phyloP scores from a whole-genome alignment of 2,113 vertebrate species.

The Nycticorax nycticorax region DNA sequence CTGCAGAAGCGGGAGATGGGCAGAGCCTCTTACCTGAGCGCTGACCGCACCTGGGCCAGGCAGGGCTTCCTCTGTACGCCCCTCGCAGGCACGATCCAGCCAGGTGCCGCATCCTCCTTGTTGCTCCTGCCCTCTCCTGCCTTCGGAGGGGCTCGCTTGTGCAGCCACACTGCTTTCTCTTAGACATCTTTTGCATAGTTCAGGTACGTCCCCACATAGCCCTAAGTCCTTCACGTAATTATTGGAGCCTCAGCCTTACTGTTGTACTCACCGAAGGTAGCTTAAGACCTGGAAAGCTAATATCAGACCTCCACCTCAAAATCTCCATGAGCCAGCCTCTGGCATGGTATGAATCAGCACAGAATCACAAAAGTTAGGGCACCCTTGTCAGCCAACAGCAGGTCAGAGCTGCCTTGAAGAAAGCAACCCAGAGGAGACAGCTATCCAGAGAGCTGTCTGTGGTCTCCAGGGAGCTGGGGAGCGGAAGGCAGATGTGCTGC shows the following conservation, averaged over 20 bases:
- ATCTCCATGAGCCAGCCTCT: neutral
- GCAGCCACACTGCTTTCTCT: neutral
- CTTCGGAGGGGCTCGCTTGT: accelerated
- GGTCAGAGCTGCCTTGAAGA: neutral
- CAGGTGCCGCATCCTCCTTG: neutral
- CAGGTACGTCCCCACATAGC: neutral
- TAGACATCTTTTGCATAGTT: accelerated
- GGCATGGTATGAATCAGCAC: neutral
- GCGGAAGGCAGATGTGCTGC: neutral
- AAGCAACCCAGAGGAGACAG: neutral
- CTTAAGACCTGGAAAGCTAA: neutral
- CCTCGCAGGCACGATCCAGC: accelerated
- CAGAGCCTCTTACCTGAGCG: neutral
- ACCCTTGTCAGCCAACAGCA: neutral
- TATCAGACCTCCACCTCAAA: neutral
- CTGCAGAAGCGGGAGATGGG: accelerated
- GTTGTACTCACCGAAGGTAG: neutral
- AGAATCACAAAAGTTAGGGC: neutral
- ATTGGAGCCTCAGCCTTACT: neutral
- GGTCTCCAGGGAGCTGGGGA: neutral
- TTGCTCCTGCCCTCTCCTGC: neutral
- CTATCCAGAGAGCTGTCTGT: accelerated
- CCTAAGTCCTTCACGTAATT: accelerated
- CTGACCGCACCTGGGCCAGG: neutral
- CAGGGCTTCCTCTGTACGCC: too few species aligned